phyloP scores from a whole-genome alignment of 2,888 invertebrate genomes.

The Andrena praecox region DNA sequence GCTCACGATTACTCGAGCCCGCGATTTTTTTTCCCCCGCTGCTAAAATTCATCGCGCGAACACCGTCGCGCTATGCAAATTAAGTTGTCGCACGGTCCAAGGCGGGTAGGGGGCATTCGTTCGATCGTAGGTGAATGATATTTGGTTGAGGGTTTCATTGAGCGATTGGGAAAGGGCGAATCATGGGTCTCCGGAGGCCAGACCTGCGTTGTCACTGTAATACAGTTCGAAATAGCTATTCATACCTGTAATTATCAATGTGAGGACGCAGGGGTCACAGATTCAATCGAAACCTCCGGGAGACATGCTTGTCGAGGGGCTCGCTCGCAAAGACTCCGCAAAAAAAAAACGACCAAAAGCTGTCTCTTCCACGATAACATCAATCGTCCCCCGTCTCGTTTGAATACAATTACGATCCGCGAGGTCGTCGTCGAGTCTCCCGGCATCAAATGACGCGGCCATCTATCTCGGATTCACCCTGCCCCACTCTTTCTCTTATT shows the following conservation, averaged over 20 bases:
- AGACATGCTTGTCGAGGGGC: neutral
- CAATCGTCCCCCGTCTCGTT: constrained; percentile 12
- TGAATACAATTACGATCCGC: constrained; percentile 31
- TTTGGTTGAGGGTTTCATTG: too few relatives aligned
- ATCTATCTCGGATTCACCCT: neutral
- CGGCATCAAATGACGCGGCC: neutral
- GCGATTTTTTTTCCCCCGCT: neutral
- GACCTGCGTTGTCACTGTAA: too few relatives aligned
- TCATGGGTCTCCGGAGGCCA: too few relatives aligned
- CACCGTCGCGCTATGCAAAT: neutral
- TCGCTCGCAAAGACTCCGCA: neutral
- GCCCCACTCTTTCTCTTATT: constrained; percentile 3
- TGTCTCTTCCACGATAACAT: constrained; percentile 10
- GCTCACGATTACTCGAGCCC: constrained; percentile 2
- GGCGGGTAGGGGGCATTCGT: too few relatives aligned
- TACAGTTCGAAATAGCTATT: too few relatives aligned
- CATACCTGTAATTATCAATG: too few relatives aligned
- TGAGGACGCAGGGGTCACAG: neutral
- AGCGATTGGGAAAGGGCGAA: too few relatives aligned
- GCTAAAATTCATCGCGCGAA: neutral
- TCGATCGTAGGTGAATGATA: too few relatives aligned
- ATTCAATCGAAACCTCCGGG: neutral
- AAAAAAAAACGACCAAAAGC: neutral
- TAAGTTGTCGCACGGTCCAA: neutral
- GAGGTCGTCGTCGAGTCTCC: constrained; percentile 1